Percentiles rank a stretch among this genome's conserved stretches.
These are phyloP conservation scores for Ennomos fuscantarius DNA, from an alignment of 2,888 invertebrate genomes.

Conservation along the genomic window DNA sequence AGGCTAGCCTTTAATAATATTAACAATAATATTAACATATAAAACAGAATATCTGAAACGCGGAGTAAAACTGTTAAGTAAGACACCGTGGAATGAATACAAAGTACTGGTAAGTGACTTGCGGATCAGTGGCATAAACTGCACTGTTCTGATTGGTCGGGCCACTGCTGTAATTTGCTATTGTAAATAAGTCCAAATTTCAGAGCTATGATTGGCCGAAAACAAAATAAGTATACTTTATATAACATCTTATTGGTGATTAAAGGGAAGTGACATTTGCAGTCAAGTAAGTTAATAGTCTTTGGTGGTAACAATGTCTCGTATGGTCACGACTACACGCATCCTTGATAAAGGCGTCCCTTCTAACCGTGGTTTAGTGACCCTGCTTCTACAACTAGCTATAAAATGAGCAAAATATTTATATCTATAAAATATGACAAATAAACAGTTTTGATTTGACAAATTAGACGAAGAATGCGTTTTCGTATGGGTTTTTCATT, in stretches of 20 bases:
- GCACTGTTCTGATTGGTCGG: no score
- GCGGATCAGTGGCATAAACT: no score
- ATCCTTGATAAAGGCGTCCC: slow-evolving; percentile 74
- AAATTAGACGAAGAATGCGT: background rate
- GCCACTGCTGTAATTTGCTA: no score
- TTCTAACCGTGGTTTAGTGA: slow-evolving; percentile 69
- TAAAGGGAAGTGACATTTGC: no score
- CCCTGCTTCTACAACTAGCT: slow-evolving; percentile 53
- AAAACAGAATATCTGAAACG: slow-evolving; percentile 28
- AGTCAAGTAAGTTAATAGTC: no score
- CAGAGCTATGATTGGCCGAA: no score
- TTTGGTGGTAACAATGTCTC: slow-evolving; percentile 58
- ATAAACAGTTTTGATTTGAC: slow-evolving; percentile 17
- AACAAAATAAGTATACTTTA: no score
- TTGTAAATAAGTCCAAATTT: no score
- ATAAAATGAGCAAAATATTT: slow-evolving; percentile 17
- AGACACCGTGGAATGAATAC: no score
- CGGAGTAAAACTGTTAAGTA: background rate
- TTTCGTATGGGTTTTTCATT: slow-evolving; percentile 3
- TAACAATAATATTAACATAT: no score
- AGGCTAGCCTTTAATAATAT: slow-evolving; percentile 22
- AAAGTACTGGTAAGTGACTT: no score
- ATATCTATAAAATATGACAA: slow-evolving; percentile 7
- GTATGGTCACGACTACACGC: slow-evolving; percentile 73
- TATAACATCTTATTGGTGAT: no score